Conservation (phyloP, 2,888 invertebrate species). For the Melanophora roralis region DNA sequence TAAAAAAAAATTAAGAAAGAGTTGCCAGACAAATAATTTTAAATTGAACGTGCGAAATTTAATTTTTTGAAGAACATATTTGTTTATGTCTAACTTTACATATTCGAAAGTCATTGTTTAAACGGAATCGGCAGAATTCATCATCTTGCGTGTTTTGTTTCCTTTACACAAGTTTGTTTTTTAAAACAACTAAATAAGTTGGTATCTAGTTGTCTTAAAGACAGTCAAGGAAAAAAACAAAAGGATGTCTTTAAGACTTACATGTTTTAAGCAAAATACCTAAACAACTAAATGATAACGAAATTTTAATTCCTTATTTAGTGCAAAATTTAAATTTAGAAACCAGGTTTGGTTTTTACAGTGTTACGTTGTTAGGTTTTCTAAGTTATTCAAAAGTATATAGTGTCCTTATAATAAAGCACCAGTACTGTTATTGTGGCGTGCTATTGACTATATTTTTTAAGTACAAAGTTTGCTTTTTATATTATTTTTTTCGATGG, state of each 20-base stretch:
- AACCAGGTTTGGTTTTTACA: too few species aligned
- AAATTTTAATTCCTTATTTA: too few species aligned
- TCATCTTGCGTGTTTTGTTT: not conserved
- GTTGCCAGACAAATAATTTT: too few species aligned
- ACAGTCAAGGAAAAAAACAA: not conserved
- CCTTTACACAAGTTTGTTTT: too few species aligned
- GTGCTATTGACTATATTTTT: slow-evolving; percentile 2
- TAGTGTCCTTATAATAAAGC: not conserved
- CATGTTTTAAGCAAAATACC: too few species aligned
- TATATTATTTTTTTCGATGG: slow-evolving; percentile 1
- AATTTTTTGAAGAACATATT: not conserved
- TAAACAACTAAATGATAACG: too few species aligned
- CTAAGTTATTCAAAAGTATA: too few species aligned
- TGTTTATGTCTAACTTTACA: not conserved
- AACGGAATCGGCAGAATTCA: not conserved
- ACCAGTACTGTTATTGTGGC: not conserved
- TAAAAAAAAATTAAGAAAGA: too few species aligned
- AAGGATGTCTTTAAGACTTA: not conserved
- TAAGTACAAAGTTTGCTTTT: slow-evolving; percentile 39
- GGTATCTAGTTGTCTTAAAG: not conserved
- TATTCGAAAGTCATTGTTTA: not conserved
- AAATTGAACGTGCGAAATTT: too few species aligned
- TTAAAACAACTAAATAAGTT: slow-evolving; percentile 1
- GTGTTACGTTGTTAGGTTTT: too few species aligned
- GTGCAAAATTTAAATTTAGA: too few species aligned